Base-by-base conservation (phyloP, 2,113 vertebrate genomes). In the Nymphicus hollandicus region DNA sequence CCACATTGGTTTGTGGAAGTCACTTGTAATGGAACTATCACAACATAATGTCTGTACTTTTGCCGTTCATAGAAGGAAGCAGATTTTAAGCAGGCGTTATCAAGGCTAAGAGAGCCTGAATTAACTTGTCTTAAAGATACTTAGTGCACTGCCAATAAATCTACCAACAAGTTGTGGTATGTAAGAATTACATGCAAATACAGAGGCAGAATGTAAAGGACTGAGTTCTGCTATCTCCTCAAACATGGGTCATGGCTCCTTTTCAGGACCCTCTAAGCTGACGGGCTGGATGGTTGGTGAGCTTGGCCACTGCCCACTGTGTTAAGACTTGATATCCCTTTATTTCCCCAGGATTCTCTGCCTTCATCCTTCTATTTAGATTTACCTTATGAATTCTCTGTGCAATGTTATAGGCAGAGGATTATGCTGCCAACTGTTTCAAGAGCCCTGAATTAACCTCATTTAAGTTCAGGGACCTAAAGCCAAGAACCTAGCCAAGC, bases 21-120 rank as follows among this genome's bases (percentile, higher is more conserved):
- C 82, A 79, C 88, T 95, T 76, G 65, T 86, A 77, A 66, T 18
- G n/a, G 82, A 91, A 61, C 86, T 65, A 90, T 56, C 77, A 58
- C 53, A 94, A 84, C 4, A 71, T 17, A 47, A 91, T 81, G 77
- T 71, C 79, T 68, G 44, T 7, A 15, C 55, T 64, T 72, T 20
- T 47, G 29, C 44, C 13, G 4, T 37, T 87, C 77, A 87, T 3
- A 37, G 83, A 84, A 86, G 39, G 83, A 66, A 93, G 76, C 29
- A 16, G 27, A 79, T 74, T 96, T 95, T 91, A 47, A 81, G 61
- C 44, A 56, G 50, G 92, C 72, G 70, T 65, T 85, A 84, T 56
- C 56, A 53, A 81, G 88, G 60, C 65, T 91, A 78, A 65, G 55
- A 86, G 43, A 78, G 86, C 39, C 72, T 53, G 86, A 91, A 94